Base-by-base conservation (phyloP, 2,797 vertebrate species). In the Uromys caudimaculatus region DNA sequence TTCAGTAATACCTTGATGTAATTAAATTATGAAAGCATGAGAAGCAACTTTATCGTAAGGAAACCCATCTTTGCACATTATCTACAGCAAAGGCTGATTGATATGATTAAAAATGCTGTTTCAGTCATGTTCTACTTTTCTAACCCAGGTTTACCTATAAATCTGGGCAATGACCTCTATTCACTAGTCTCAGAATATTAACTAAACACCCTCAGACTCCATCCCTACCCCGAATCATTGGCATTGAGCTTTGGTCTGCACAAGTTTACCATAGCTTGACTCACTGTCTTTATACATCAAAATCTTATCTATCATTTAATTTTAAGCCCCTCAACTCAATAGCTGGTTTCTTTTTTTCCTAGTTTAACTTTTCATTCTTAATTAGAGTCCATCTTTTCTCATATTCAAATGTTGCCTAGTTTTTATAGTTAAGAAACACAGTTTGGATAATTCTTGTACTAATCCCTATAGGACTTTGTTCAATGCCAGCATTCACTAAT, bases 281-380 rank as follows among this genome's bases (percentile, higher is more conserved):
- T 94, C 32, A 41, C 23, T 78, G 54, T 89, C 67, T 44, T 52
- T 94, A 56, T 54, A 27, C 12, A 56, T 85, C 73, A 52, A 56
- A 56, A 58, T 75, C 71, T 62, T 75, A 29, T 27, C 54, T 83
- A 32, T 76, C 64, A 87, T 32, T 96, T 94, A 35, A 97, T 44
- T 76, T 79, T 69, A 91, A 89, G n/a, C 2, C 79, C 11, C 2
- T 89, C 32, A 5, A 24, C 35, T 84, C 23, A 29, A 35, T 54
- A 41, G 6, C 10, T 92, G 2, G 50, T 54, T 44, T 82, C 54
- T 64, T 27, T 60, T 44, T 60, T 44, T n/a, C 21, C 79, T 44
- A 44, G 13, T 35, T 78, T 82, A 29, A 29, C 17, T 60, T 95
- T 83, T 9, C 24, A n/a, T 58, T 95, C 82, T 78, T 21, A 44